Base-by-base conservation (phyloP, 2,797 vertebrate genomes). In the Peromyscus melanophrys region DNA sequence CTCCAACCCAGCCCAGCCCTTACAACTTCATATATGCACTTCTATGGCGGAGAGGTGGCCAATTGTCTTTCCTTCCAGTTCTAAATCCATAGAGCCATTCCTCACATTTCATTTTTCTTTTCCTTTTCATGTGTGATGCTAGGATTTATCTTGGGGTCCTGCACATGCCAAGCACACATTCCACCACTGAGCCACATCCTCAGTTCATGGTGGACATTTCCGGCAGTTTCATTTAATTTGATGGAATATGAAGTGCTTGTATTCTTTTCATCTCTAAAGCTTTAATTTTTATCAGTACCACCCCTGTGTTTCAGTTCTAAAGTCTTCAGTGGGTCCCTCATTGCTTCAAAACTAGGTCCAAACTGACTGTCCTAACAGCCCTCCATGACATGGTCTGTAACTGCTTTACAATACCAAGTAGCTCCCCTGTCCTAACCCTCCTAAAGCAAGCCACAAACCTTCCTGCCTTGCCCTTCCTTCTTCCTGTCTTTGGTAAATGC, bases 201-300 rank as follows among this genome's bases (percentile, higher is more conserved):
- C 11, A n/a, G n/a, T 7, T 34, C 21, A 27, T 29, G 14, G 4
- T 43, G 52, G 13, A 52, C 1, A 55, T 40, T 91, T 89, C 34
- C 12, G 17, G 83, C 34, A 40, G 34, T 34, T 55, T 23, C 59
- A 34, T n/a, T 80, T 40, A 31, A 40, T 84, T 90, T 69, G 87
- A 84, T 86, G 10, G 40, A 57, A 55, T 7, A 59, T 78, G 21
- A 69, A 83, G 65, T 69, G 19, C 9, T 71, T 76, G 27, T 31
- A 69, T 37, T 19, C 27, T 87, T 96, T 67, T 12, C 23, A 78
- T 59, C 29, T 69, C 59, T 31, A 75, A 77, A 96, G 63, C 46
- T 84, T 31, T n/a, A 34, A 84, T 81, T 94, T 89, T 89, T 90
- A 59, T 61, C 23, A 91, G 12, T 49, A 71, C 52, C 37, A 80